A percentile compares a stretch with the other conserved stretches of the same genome.
Conservation (phyloP, 2,113 vertebrate genomes). For the Ictalurus punctatus region DNA sequence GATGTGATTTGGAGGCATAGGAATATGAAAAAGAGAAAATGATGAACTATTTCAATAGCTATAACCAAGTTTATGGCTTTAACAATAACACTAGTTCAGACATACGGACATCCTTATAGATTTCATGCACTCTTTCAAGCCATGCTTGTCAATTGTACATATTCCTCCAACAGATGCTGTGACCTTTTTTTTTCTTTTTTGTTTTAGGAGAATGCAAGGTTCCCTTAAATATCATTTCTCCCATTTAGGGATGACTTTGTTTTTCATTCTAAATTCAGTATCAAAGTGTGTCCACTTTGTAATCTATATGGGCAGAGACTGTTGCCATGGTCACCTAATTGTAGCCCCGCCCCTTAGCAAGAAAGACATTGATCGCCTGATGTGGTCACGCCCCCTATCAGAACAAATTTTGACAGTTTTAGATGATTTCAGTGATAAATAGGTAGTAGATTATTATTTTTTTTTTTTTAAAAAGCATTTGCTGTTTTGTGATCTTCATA, state of each 20-base stretch:
- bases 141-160: neutral
- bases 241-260: neutral
- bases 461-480: neutral
- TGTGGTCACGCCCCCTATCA: neutral
- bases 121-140: neutral
- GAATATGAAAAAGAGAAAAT: neutral
- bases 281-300: neutral
- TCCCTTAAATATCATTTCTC: neutral
- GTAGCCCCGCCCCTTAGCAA: neutral
- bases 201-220: too few species aligned
- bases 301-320: neutral
- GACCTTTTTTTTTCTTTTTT: neutral
- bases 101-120: neutral
- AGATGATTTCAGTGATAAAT: neutral
- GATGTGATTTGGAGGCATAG: neutral
- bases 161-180: neutral
- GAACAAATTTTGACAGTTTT: neutral
- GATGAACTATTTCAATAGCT: neutral
- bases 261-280: neutral
- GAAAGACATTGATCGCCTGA: constrained; percentile 3
- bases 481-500: neutral
- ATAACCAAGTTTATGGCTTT: neutral
- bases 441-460: neutral
- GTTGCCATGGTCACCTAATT: constrained; percentile 11
- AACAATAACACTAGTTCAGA: neutral